Base-by-base conservation (phyloP, 1,140 invertebrate genomes). In the Macrocentrus cingulum region DNA sequence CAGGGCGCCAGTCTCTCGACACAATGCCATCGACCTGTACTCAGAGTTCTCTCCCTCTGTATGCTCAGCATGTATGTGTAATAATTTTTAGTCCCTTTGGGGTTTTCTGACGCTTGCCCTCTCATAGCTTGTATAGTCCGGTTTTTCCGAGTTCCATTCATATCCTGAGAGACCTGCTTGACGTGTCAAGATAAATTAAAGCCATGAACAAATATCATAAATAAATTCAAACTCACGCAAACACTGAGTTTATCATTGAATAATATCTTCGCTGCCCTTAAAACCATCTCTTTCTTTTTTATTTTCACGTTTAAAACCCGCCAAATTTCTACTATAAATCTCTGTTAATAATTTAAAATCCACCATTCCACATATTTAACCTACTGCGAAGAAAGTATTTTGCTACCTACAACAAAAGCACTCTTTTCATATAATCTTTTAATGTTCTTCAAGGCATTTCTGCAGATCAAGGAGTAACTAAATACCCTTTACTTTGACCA, bases 21-120 rank as follows among this genome's bases (percentile, higher is more conserved):
- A n/a, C n/a, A 61, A 64, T 64, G 52, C 59, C 56, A 64, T 61
- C 55, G 55, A 61, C 56, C 61, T 42, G 49, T 56, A 56, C 60
- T 32, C 55, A 34, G 41, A 45, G 16, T 48, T 59, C 39, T 59
- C n/a, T 39, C 52, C 53, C 34, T 56, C 34, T 57, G 6, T 23
- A 48, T 13, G 2, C 48, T 20, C 56, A 51, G 32, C 41, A 50
- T 50, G 20, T 50, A 50, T 50, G 18, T 51, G 45, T 36, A 58
- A 58, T 58, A 49, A 46, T 56, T 41, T 49, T 51, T 22, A 57
- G 13, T 32, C 20, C 52, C 34, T 19, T 56, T 49, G 60, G 48
- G 48, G 22, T 22, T 13, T 20, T 51, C 32, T 16, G 32, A 19
- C 32, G 29, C 2, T 51, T 20, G 19, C 49, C 49, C 25, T 51